Base-by-base conservation (phyloP, 2,797 vertebrate species). In the Coreius guichenoti region DNA sequence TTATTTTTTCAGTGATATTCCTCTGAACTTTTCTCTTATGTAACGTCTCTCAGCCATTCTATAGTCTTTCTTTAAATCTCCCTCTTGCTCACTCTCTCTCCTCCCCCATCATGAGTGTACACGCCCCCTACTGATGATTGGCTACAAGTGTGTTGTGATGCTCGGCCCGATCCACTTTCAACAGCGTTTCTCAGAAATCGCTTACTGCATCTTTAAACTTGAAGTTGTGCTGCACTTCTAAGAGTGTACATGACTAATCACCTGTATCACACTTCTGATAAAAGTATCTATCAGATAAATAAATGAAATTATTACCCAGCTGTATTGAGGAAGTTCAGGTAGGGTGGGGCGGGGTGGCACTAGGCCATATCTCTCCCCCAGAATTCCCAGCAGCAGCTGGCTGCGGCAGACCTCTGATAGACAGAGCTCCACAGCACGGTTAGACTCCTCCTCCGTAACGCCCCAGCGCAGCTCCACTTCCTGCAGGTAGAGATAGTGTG, bases 391-490 rank as follows among this genome's bases (percentile, higher is more conserved):
- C 86, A 97, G 92, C 91, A 97, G 93, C 87, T 97, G 96, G 6
- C 96, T 94, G 56, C 95, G 96, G 75, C 94, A 95, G 74, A 98
- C 97, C 92, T 98, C 96, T 0, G 94, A 92, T 12, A 98, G 95
- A 86, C 97, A 98, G 73, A 98, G 93, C 89, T 96, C 93, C 1
- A 94, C 51, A 16, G 95, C 92, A 12, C 96, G 95, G 67, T 91
- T 92, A 0, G 93, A 94, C 91, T 98, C 96, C 80, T 97, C 96
- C 91, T 98, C 97, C 0, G 97, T 97, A 89, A 98, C 89, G 0
- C 97, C 97, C 97, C 97, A 98, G 33, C 97, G 96, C 87, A 98
- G 94, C 83, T 98, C 97, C 45, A 98, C 95, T 89, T 96, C 96
- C 63, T 96, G 96, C 87, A 98, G 89, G 51, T 92, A 91, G 89